Evolutionary conservation across 2,113 vertebrate species (phyloP).

Genomic region (Hirundichthys speculiger): DNA sequence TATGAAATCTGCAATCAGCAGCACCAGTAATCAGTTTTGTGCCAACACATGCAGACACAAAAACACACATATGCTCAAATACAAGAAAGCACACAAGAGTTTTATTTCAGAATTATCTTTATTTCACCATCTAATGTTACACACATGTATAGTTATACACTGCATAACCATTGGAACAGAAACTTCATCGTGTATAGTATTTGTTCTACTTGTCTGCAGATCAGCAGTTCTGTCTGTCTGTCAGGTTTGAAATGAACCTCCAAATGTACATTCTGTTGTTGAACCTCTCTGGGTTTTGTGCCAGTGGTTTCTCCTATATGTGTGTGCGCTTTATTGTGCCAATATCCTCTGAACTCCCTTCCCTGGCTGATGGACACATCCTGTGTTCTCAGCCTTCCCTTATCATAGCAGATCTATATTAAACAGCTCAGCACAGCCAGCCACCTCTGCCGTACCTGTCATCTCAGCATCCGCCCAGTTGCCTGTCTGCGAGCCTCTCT

Average conservation of each 20-base stretch:
- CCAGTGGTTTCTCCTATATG: constrained; percentile 4
- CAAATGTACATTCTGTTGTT: constrained; percentile 1
- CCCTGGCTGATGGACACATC: constrained; percentile 72
- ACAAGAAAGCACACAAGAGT: background rate
- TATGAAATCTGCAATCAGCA: constrained; percentile 42
- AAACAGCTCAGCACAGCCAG: constrained; percentile 65
- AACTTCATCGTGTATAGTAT: background rate
- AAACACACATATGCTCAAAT: background rate
- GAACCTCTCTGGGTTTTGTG: background rate
- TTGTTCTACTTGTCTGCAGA: background rate
- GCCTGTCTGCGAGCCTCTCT: constrained; percentile 45
- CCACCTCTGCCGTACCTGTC: constrained; percentile 54
- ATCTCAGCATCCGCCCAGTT: constrained; percentile 57
- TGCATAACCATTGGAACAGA: no score
- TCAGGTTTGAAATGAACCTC: constrained; percentile 9
- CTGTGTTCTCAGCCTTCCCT: constrained; percentile 61
- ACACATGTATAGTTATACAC: background rate
- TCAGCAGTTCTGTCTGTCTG: background rate
- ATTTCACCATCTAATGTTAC: background rate
- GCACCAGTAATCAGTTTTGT: constrained; percentile 15
- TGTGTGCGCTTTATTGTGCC: constrained; percentile 58
- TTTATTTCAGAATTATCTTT: background rate
- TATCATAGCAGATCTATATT: constrained; percentile 82
- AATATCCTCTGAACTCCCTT: constrained; percentile 76
- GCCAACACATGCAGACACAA: background rate